These are phyloP conservation scores for Euclidia mi DNA, from an alignment of 2,888 invertebrate genomes.

Conservation along the genomic window DNA sequence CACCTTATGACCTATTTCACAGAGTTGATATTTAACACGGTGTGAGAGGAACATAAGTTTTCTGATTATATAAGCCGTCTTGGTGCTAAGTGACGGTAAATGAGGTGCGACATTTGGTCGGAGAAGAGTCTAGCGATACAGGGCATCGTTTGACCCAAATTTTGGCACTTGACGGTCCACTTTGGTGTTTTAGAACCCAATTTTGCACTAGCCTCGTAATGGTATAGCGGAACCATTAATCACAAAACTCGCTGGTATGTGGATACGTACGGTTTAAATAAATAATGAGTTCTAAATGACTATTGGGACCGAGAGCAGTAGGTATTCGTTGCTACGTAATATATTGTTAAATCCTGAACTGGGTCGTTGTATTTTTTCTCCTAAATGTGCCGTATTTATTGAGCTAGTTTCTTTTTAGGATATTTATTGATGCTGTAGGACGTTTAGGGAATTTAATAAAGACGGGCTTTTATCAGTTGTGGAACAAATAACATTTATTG, in stretches of 20 bases:
- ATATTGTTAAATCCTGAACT: conserved; percentile 40
- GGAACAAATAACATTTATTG: not conserved
- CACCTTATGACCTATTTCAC: conserved; percentile 29
- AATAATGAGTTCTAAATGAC: conserved; percentile 53
- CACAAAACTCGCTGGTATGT: conserved; percentile 38
- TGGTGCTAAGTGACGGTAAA: conserved; percentile 78
- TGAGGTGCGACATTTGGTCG: conserved; percentile 81
- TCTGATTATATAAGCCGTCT: conserved; percentile 56
- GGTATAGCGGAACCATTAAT: conserved; percentile 50
- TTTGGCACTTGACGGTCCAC: conserved; percentile 66
- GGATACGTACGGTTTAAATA: conserved; percentile 47
- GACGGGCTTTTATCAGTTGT: not conserved
- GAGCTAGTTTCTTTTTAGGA: conserved; percentile 7
- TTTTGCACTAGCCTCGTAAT: conserved; percentile 53
- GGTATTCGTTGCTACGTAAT: conserved; percentile 25
- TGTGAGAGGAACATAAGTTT: conserved; percentile 44
- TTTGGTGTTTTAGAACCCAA: conserved; percentile 67
- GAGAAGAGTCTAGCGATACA: conserved; percentile 72
- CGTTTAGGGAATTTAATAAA: conserved; percentile 13
- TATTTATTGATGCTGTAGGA: conserved; percentile 11
- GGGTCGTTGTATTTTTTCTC: conserved; percentile 22
- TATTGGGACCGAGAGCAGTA: conserved; percentile 32
- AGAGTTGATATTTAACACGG: conserved; percentile 52
- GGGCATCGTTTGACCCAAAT: conserved; percentile 79
- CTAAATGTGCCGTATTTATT: conserved; percentile 22